phyloP scores from a whole-genome alignment of 2,888 invertebrate genomes.

The Pandemis heparana region DNA sequence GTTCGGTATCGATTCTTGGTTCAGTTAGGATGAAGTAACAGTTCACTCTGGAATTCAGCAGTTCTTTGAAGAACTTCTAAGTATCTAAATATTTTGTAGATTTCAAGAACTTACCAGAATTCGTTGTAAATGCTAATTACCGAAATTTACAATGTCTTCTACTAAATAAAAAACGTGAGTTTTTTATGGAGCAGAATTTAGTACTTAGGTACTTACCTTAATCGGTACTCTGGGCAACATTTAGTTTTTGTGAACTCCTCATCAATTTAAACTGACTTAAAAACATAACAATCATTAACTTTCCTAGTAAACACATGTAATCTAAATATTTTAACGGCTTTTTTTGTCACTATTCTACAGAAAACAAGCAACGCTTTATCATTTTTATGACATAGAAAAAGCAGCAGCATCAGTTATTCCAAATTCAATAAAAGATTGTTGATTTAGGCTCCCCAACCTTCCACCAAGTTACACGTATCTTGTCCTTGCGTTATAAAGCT shows the following conservation, averaged over 20 bases:
- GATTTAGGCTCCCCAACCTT: conserved; percentile 22
- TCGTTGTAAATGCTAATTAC: neutral
- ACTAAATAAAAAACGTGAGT: too few species aligned
- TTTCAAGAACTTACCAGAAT: neutral
- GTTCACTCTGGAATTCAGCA: neutral
- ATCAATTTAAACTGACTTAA: neutral
- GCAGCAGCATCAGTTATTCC: conserved; percentile 12
- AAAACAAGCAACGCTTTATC: conserved; percentile 11
- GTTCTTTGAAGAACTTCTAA: neutral
- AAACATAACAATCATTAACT: neutral
- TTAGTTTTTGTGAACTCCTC: neutral
- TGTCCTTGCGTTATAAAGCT: conserved; percentile 19
- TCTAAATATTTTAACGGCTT: neutral
- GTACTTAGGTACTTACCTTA: neutral
- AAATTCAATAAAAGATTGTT: conserved; percentile 22
- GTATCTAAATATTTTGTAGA: neutral
- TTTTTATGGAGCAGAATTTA: too few species aligned
- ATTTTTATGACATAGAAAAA: conserved; percentile 26
- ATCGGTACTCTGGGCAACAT: neutral
- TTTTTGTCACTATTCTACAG: neutral
- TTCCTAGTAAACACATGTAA: neutral
- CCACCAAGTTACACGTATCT: conserved; percentile 21
- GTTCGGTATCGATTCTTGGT: neutral
- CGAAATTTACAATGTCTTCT: neutral
- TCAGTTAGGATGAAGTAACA: neutral